Base-by-base conservation (phyloP, 53 echinoderm and acorn worm species). In the Hippasteria phrygiana region DNA sequence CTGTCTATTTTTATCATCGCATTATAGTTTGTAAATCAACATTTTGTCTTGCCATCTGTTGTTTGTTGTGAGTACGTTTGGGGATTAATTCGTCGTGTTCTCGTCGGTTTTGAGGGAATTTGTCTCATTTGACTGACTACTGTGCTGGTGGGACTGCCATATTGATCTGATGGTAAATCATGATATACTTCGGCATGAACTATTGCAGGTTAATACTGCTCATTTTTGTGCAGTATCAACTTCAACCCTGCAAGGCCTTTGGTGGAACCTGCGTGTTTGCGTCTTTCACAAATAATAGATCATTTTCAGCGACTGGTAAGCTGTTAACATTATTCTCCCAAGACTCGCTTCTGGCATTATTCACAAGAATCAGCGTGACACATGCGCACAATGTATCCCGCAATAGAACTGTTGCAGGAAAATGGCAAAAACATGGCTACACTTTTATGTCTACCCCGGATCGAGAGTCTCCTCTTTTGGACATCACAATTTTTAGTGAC, bases 391-490 rank as follows among this genome's bases (percentile, higher is more conserved):
- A 37, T 37, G 71, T 37, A 14, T 71, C 34, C 71, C 71, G 71
- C 71, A 36, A 71, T 71, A 37, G 71, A 71, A 33, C 71, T 14
- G 71, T 71, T 71, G 71, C 71, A 36, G 71, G 71, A 71, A 71
- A 36, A 37, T 71, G 71, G 71, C 71, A 71, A 71, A 71, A 71
- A 37, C 71, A 71, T 71, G 71, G 71, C 37, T 71, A 71, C 22
- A 71, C 71, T 71, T 22, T 71, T 34, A 36, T 71, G 39, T 71
- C 71, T 36, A 71, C 39, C 39, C 71, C 71, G 71, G 71, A 71
- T 71, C 71, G 39, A 71, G 71, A 71, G 71, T n/a, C 71, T 32
- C 71, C 71, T 36, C 71, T 71, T 71, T 36, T 71, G 71, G 71
- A 36, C 35, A 71, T 71, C n/a, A 71, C 71, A 71, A 71, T 71